Conservation (phyloP, 2,888 invertebrate genomes). For the Pandemis cinnamomeana region DNA sequence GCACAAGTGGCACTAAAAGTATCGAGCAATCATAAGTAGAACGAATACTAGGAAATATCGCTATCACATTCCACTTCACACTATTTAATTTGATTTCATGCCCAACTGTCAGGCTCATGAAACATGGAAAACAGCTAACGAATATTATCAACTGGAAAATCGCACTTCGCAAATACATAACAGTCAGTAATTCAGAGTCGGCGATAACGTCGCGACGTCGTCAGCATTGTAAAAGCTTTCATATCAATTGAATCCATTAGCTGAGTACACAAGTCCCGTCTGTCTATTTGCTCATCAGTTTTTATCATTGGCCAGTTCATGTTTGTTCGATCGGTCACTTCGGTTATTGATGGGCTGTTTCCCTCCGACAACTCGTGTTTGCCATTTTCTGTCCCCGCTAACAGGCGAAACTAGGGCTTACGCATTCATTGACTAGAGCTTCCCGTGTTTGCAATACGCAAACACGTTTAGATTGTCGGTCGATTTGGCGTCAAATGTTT, state of each 20-base stretch:
- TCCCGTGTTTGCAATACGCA: conserved; percentile 34
- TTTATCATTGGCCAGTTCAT: conserved; percentile 82
- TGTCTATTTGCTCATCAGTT: conserved; percentile 84
- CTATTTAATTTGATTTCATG: conserved; percentile 5
- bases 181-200: conserved; percentile 66
- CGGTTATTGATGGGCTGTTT: conserved; percentile 80
- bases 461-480: conserved; percentile 34
- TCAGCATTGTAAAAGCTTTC: conserved; percentile 83
- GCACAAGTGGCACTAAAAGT: not conserved
- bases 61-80: not conserved
- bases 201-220: conserved; percentile 70
- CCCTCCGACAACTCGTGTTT: conserved; percentile 63
- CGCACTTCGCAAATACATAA: conserved; percentile 48
- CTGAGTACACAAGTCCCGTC: conserved; percentile 81
- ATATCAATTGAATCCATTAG: conserved; percentile 85
- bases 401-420: conserved; percentile 41
- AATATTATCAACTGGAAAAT: conserved; percentile 45
- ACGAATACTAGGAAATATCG: not conserved
- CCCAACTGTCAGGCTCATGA: not conserved
- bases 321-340: conserved; percentile 83
- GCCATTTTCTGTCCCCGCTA: conserved; percentile 48
- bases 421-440: conserved; percentile 40
- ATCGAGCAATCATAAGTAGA: not conserved
- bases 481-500: conserved; percentile 44
- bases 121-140: not conserved